Evolutionary conservation across 2,888 invertebrate species (phyloP).

Genomic region (Drosophila neonasuta): DNA sequence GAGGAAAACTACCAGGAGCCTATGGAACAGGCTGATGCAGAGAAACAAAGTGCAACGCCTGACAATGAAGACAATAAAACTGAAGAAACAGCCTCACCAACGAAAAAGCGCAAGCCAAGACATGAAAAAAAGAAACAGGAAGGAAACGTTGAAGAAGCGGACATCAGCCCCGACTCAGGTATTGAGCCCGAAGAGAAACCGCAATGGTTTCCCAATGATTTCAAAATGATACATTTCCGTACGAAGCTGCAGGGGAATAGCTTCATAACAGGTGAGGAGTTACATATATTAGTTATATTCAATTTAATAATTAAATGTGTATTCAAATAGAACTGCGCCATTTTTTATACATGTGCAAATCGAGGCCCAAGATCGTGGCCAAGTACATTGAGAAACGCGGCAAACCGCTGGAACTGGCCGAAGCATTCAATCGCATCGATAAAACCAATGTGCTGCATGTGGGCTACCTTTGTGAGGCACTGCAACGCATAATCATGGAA

Average conservation of each 20-base stretch:
- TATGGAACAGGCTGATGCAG: neutral
- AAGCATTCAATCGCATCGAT: slow-evolving; percentile 85
- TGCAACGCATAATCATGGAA: slow-evolving; percentile 87
- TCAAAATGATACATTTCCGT: slow-evolving; percentile 85
- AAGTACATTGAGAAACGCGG: slow-evolving; percentile 88
- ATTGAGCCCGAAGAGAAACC: slow-evolving; percentile 68
- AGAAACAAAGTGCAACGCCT: neutral
- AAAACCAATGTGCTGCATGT: slow-evolving; percentile 85
- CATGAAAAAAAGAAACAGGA: slow-evolving; percentile 10
- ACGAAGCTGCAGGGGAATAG: slow-evolving; percentile 84
- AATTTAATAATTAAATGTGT: neutral
- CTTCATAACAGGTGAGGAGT: slow-evolving; percentile 84
- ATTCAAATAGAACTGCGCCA: slow-evolving; percentile 84
- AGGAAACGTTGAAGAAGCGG: slow-evolving; percentile 38
- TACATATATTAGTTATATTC: neutral
- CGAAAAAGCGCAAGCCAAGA: slow-evolving; percentile 15
- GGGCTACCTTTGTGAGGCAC: slow-evolving; percentile 85
- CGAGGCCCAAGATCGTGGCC: slow-evolving; percentile 83
- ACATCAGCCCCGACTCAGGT: slow-evolving; percentile 67
- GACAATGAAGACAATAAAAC: neutral
- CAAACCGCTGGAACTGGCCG: slow-evolving; percentile 87
- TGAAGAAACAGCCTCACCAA: neutral
- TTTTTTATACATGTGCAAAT: slow-evolving; percentile 84
- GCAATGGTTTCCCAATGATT: slow-evolving; percentile 80
- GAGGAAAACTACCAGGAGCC: slow-evolving; percentile 13